phyloP scores from a whole-genome alignment of 2,888 invertebrate genomes.

The Biston betularia region DNA sequence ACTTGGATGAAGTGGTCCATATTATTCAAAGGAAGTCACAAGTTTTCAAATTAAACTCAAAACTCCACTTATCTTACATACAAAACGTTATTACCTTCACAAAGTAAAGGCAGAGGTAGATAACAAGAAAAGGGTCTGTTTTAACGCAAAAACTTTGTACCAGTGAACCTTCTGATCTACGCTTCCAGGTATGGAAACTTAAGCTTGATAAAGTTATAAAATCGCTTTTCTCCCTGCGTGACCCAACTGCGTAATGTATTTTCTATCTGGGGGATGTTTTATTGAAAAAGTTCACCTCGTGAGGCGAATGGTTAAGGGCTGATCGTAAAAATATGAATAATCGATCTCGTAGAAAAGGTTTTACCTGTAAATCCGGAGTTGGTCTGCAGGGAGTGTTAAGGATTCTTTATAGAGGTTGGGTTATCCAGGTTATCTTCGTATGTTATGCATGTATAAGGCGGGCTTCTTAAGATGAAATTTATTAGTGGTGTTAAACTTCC shows the following conservation, averaged over 20 bases:
- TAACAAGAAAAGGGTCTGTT: constrained; percentile 42
- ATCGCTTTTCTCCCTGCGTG: constrained; percentile 78
- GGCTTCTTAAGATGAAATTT: constrained; percentile 14
- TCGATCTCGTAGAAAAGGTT: constrained; percentile 54
- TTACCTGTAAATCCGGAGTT: constrained; percentile 56
- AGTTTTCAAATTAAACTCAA: constrained; percentile 20
- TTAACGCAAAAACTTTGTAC: constrained; percentile 46
- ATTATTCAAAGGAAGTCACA: not conserved
- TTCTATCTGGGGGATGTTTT: constrained; percentile 76
- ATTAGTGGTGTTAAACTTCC: constrained; percentile 25
- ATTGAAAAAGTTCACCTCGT: constrained; percentile 84
- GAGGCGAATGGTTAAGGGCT: constrained; percentile 74
- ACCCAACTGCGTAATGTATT: constrained; percentile 74
- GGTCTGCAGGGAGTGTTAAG: constrained; percentile 46
- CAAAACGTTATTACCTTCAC: constrained; percentile 26
- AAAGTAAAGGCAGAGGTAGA: constrained; percentile 28
- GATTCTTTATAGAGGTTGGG: constrained; percentile 53
- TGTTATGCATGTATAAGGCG: constrained; percentile 35
- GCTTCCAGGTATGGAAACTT: constrained; percentile 67
- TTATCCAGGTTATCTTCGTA: constrained; percentile 23
- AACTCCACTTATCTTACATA: constrained; percentile 24
- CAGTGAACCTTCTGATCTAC: constrained; percentile 33
- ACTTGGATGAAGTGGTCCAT: not conserved
- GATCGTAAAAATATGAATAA: constrained; percentile 80
- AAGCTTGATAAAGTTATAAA: constrained; percentile 82